Evolutionary conservation across 2,888 invertebrate genomes (phyloP), one percentile per base, ranked within the genome.

Genomic region (Watsonalla binaria): DNA sequence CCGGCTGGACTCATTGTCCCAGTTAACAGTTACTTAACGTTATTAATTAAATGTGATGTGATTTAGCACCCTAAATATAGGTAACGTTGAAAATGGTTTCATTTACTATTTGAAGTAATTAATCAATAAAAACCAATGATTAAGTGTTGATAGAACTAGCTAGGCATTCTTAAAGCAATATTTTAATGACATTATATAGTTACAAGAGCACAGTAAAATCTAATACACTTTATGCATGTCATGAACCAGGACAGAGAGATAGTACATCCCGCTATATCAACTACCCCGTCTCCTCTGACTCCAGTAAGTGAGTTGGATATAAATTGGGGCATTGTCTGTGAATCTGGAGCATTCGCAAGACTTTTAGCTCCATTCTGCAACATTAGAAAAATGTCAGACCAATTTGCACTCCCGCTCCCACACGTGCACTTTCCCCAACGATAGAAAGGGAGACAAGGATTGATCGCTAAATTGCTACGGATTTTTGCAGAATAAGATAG

Each of bases 301-400:
- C 68, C 78, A 82, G 83, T 88, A 88, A 90, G 86, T 89, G 90
- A 90, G 89, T 90, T 86, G 89, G 88, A 82, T 89, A 88, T 89
- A 90, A 90, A 90, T 90, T 90, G 85, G 90, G 86, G 83, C 90
- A 90, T 90, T 90, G 90, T 90, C 89, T 89, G 89, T 78, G 86
- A 86, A 90, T 85, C 90, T 89, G 82, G 90, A 88, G 84, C 89
- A 81, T 78, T 84, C 80, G 82, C 78, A 71, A 68, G 79, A 81
- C 82, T 81, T 80, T 78, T 69, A 72, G 80, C 72, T 73, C 72
- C 66, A 86, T 87, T 86, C 84, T 85, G 82, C 80, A 81, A 84
- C 72, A 70, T 59, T 62, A 72, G 71, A 74, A 76, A 81, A 79
- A 78, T 65, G 63, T 63, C 66, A 56, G 66, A 74, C 62, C 71